A percentile compares a stretch with the other conserved stretches of the same genome.
phyloP scores from a whole-genome alignment of 2,797 vertebrate species.

The Cossypha dichroa region DNA sequence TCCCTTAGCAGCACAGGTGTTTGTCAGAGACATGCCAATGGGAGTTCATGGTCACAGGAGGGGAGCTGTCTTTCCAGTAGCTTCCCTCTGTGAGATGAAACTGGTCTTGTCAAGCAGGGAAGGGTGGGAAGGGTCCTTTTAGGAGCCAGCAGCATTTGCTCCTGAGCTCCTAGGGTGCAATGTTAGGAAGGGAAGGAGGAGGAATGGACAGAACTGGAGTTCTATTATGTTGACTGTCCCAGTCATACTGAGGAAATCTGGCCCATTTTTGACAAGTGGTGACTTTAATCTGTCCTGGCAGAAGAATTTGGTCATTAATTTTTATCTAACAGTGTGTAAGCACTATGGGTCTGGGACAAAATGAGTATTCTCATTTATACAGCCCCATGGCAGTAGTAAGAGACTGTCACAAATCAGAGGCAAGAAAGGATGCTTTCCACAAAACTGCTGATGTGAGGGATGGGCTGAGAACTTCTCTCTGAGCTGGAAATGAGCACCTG shows the following conservation, averaged over 20 bases:
- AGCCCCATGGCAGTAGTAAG: neutral
- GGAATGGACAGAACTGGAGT: neutral
- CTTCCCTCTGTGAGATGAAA: neutral
- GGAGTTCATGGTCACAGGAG: neutral
- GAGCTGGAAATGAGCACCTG: neutral
- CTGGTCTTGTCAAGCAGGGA: neutral
- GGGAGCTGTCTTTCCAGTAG: neutral
- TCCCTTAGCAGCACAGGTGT: neutral
- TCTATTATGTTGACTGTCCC: neutral
- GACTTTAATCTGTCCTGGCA: neutral
- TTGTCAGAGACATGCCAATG: neutral
- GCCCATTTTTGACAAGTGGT: neutral
- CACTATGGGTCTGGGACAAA: neutral
- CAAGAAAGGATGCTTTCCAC: neutral
- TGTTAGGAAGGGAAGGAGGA: neutral
- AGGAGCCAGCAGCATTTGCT: neutral
- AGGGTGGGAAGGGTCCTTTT: neutral
- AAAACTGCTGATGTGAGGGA: neutral
- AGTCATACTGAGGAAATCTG: neutral
- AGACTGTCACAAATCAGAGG: neutral
- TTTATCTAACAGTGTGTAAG: neutral
- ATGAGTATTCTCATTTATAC: too few relatives aligned
- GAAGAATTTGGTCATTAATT: neutral
- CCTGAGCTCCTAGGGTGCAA: neutral
- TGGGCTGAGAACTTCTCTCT: neutral